These are phyloP conservation scores for Tenthredo notha DNA, from an alignment of 2,888 invertebrate species.

Conservation along the genomic window DNA sequence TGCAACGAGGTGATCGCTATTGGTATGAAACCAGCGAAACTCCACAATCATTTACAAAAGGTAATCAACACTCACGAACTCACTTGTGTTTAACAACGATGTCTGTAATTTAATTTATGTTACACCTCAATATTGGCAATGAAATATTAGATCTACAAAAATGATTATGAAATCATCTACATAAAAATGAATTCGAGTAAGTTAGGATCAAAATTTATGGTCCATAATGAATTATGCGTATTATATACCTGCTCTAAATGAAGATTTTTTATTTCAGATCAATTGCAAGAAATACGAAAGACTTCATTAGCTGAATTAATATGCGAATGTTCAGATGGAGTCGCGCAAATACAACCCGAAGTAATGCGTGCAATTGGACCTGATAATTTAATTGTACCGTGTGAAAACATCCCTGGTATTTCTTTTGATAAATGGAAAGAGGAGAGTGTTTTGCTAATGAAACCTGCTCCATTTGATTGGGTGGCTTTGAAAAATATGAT, in stretches of 20 bases:
- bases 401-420: slow-evolving; percentile 82
- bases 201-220: background rate
- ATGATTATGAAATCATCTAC: background rate
- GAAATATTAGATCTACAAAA: background rate
- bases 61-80: slow-evolving; percentile 74
- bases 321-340: slow-evolving; percentile 87
- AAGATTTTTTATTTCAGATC: slow-evolving; percentile 79
- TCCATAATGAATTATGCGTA: background rate
- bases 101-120: background rate
- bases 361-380: slow-evolving; percentile 85
- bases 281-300: slow-evolving; percentile 90
- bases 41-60: slow-evolving; percentile 84
- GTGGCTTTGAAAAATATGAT: slow-evolving; percentile 61
- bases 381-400: slow-evolving; percentile 83
- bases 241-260: background rate
- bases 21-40: slow-evolving; percentile 91
- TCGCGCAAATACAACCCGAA: slow-evolving; percentile 83
- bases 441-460: slow-evolving; percentile 50
- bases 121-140: background rate
- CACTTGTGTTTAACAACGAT: background rate
- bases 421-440: slow-evolving; percentile 82
- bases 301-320: slow-evolving; percentile 87
- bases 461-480: slow-evolving; percentile 59
- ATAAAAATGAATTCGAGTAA: background rate
- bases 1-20: slow-evolving; percentile 91